Conservation (phyloP, 2,113 vertebrate species). For the Enhydra lutris region DNA sequence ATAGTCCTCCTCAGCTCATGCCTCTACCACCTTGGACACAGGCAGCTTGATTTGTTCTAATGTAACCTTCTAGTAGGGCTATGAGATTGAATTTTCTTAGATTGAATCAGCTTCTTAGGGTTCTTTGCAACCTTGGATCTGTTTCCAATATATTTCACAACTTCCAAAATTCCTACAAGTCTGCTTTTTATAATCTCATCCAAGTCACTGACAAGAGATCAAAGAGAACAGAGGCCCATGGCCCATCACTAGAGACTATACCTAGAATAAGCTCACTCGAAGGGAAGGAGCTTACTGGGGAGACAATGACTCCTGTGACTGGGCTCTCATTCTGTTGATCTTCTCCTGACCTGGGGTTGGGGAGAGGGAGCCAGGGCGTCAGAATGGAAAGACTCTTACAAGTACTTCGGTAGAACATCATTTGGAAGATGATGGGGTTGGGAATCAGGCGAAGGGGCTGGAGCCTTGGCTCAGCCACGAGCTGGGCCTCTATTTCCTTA, state of each 20-base stretch:
- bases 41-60: background rate
- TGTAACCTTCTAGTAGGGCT: no score
- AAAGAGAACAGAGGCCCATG: background rate
- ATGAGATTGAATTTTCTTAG: background rate
- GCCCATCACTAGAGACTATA: background rate
- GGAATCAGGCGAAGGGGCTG: background rate
- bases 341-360: background rate
- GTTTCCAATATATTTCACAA: background rate
- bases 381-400: background rate
- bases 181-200: background rate
- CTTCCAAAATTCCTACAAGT: background rate
- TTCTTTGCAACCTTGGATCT: background rate
- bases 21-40: background rate
- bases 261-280: background rate
- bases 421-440: rapidly evolving
- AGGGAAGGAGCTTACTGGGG: background rate
- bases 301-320: background rate
- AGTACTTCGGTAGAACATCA: background rate
- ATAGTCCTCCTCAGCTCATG: background rate
- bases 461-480: background rate
- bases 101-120: background rate
- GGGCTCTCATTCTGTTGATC: background rate
- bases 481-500: background rate
- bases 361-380: background rate
- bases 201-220: background rate